phyloP scores from a whole-genome alignment of 2,888 invertebrate species.

The Melolontha melolontha region DNA sequence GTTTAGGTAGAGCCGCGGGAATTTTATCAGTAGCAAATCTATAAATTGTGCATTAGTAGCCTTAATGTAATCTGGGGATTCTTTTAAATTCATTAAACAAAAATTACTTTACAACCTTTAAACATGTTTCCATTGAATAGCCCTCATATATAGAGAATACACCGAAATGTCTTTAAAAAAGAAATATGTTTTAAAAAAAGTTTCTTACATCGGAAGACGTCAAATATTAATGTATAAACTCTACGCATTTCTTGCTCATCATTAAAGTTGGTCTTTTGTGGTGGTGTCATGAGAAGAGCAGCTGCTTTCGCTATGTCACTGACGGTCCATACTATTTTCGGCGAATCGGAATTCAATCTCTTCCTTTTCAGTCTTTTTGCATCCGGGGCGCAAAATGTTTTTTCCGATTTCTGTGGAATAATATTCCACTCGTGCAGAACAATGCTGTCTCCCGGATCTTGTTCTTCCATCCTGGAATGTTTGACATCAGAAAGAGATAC shows the following conservation, averaged over 20 bases:
- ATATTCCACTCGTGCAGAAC: constrained; percentile 62
- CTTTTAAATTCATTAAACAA: too few species aligned
- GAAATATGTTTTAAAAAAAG: too few species aligned
- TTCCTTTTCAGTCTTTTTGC: constrained; percentile 45
- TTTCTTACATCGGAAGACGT: constrained; percentile 81
- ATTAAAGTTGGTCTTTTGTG: constrained; percentile 66
- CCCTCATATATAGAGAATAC: too few species aligned
- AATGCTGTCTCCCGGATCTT: constrained; percentile 46
- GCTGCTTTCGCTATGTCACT: constrained; percentile 71
- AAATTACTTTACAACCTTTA: too few species aligned
- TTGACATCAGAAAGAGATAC: background rate
- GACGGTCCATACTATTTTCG: constrained; percentile 62
- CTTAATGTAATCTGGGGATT: too few species aligned
- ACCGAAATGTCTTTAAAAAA: too few species aligned
- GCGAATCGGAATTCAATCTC: constrained; percentile 44
- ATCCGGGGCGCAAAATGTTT: constrained; percentile 47
- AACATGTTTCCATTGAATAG: too few species aligned
- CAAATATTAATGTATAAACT: constrained; percentile 80
- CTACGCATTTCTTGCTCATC: constrained; percentile 81
- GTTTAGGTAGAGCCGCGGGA: too few species aligned
- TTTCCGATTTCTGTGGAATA: constrained; percentile 54
- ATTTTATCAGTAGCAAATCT: too few species aligned
- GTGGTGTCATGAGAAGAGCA: constrained; percentile 68
- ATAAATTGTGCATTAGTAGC: too few species aligned
- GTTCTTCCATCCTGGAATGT: constrained; percentile 53